These are phyloP conservation scores for Chelidonichthys spinosus DNA, from an alignment of 2,797 vertebrate genomes.

Conservation along the genomic window DNA sequence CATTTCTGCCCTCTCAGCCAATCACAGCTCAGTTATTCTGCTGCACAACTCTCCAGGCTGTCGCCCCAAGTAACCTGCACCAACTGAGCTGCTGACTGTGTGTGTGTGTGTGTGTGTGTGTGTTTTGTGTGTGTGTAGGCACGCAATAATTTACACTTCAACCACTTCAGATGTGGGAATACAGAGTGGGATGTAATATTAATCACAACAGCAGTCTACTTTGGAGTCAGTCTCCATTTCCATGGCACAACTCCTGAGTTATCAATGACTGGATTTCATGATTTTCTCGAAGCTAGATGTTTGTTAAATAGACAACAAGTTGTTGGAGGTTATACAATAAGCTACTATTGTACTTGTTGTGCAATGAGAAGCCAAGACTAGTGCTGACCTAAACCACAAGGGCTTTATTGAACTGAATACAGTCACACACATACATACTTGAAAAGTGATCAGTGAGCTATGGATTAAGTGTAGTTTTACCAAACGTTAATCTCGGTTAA, in stretches of 20 bases:
- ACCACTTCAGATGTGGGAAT: conserved; percentile 36
- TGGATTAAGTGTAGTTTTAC: conserved; percentile 34
- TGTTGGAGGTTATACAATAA: neutral
- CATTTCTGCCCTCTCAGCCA: conserved; percentile 67
- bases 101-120: conserved; percentile 25
- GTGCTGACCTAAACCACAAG: neutral
- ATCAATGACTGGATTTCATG: too few species aligned
- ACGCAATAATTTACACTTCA: conserved; percentile 3
- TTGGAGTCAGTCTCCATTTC: conserved; percentile 1
- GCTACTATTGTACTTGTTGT: neutral
- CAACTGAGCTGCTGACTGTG: conserved; percentile 42
- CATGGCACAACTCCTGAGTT: neutral
- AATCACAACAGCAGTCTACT: conserved; percentile 32
- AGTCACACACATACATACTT: neutral
- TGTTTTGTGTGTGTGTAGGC: neutral
- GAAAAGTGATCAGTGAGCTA: conserved; percentile 16
- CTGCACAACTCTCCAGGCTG: conserved; percentile 66
- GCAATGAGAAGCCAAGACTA: neutral
- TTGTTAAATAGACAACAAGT: too few species aligned
- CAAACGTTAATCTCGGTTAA: conserved; percentile 1
- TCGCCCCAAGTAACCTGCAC: conserved; percentile 61
- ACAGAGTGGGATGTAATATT: conserved; percentile 60
- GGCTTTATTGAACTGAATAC: neutral
- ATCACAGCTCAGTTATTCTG: conserved; percentile 65
- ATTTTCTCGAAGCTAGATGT: too few species aligned